phyloP scores from a whole-genome alignment of 2,888 invertebrate species.

The Drosophila monieri region DNA sequence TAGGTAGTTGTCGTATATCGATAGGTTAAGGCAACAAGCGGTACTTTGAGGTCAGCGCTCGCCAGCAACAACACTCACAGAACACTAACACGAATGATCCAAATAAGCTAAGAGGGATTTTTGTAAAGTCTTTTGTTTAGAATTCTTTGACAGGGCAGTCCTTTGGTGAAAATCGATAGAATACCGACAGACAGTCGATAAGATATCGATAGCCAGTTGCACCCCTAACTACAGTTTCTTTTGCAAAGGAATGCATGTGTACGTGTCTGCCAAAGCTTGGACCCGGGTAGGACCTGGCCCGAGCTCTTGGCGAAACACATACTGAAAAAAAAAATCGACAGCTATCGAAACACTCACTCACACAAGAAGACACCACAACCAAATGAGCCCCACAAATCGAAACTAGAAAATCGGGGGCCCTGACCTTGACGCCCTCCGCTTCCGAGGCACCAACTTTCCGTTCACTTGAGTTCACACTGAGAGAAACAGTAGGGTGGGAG shows the following conservation, averaged over 20 bases:
- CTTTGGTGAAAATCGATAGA: conserved; percentile 6
- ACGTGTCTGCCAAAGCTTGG: not conserved
- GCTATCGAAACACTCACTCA: conserved; percentile 20
- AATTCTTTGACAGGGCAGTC: not conserved
- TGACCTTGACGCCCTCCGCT: conserved; percentile 51
- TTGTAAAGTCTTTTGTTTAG: not conserved
- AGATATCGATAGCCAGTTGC: not conserved
- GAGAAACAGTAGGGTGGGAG: conserved; percentile 2
- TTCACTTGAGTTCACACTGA: conserved; percentile 7
- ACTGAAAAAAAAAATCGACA: not conserved
- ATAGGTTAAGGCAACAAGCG: conserved; percentile 36
- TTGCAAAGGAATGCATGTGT: not conserved
- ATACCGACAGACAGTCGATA: not conserved
- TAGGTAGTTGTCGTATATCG: conserved; percentile 24
- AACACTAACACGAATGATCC: conserved; percentile 9
- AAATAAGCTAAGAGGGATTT: not conserved
- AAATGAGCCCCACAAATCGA: conserved; percentile 67
- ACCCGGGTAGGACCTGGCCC: not conserved
- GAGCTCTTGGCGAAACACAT: not conserved
- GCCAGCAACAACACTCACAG: conserved; percentile 31
- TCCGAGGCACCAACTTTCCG: conserved; percentile 38
- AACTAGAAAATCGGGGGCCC: conserved; percentile 40
- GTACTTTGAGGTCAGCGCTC: conserved; percentile 49
- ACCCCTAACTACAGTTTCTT: not conserved
- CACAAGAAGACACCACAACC: conserved; percentile 31